Conservation (phyloP, 2,797 vertebrate species). For the Acestrorhynchus altus region DNA sequence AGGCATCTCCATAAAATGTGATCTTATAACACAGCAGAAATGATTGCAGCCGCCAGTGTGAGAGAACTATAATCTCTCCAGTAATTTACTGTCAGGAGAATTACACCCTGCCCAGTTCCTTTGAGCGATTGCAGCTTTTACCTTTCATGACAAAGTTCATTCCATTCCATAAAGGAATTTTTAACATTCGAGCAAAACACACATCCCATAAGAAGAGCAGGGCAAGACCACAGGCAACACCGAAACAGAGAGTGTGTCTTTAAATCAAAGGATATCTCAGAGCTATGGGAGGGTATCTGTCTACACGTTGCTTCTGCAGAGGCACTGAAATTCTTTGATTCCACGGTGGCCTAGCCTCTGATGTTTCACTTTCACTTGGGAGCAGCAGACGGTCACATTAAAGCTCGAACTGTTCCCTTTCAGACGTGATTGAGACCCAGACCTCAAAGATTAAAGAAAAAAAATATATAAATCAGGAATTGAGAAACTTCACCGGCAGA, state of each 20-base stretch:
- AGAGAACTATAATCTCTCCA: neutral
- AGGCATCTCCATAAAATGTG: neutral
- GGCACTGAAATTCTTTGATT: conserved; percentile 53
- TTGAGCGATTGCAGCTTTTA: neutral
- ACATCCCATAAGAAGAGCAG: conserved; percentile 3
- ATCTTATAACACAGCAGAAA: neutral
- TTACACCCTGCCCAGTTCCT: neutral
- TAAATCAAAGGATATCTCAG: conserved; percentile 59
- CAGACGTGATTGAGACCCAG: conserved; percentile 38
- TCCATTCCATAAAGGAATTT: conserved; percentile 4
- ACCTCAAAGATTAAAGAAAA: conserved; percentile 34
- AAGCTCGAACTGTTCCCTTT: conserved; percentile 25
- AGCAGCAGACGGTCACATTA: conserved; percentile 35
- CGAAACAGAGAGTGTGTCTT: conserved; percentile 24
- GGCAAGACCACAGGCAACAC: conserved; percentile 24
- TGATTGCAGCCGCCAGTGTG: neutral
- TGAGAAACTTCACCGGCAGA: conserved; percentile 5
- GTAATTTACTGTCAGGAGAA: neutral
- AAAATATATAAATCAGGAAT: conserved; percentile 16
- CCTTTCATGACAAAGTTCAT: neutral
- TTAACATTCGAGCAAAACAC: conserved; percentile 3
- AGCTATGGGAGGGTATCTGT: conserved; percentile 38
- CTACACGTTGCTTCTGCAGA: conserved; percentile 42
- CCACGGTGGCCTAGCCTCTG: conserved; percentile 32
- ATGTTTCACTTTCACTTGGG: conserved; percentile 31